Evolutionary conservation across 1,140 invertebrate genomes (phyloP).

Genomic region (Lucilia sericata): DNA sequence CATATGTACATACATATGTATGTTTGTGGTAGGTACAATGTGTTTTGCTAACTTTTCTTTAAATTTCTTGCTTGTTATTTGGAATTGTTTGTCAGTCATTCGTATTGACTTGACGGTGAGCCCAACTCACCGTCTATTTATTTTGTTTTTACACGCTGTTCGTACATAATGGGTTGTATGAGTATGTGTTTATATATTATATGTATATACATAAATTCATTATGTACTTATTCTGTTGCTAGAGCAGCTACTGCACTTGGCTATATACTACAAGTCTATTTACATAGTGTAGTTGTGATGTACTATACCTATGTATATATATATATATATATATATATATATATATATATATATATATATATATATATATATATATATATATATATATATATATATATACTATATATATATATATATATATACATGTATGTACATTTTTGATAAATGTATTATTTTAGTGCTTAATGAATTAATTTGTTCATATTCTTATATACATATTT

Average conservation of each 20-base stretch:
- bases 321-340: constrained; percentile 40
- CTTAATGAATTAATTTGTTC: no score
- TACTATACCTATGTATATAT: background rate
- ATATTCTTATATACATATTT: background rate
- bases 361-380: background rate
- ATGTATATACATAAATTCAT: background rate
- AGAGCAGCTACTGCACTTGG: background rate
- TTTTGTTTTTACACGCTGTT: constrained; percentile 30
- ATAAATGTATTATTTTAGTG: background rate
- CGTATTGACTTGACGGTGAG: background rate
- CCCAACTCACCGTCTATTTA: constrained; percentile 1
- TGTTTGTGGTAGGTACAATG: background rate
- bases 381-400: constrained; percentile 37
- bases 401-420: constrained; percentile 33
- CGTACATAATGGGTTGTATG: constrained; percentile 44
- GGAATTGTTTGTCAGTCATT: background rate
- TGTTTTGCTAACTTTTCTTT: background rate
- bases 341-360: constrained; percentile 26
- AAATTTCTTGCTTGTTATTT: background rate
- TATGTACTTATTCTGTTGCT: background rate
- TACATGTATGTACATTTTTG: no score
- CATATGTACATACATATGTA: background rate
- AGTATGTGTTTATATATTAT: background rate
- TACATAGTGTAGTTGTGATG: background rate
- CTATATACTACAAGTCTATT: background rate